These are phyloP conservation scores for Allolobophora icterica DNA, from an alignment of 2,888 invertebrate genomes.

Conservation along the genomic window DNA sequence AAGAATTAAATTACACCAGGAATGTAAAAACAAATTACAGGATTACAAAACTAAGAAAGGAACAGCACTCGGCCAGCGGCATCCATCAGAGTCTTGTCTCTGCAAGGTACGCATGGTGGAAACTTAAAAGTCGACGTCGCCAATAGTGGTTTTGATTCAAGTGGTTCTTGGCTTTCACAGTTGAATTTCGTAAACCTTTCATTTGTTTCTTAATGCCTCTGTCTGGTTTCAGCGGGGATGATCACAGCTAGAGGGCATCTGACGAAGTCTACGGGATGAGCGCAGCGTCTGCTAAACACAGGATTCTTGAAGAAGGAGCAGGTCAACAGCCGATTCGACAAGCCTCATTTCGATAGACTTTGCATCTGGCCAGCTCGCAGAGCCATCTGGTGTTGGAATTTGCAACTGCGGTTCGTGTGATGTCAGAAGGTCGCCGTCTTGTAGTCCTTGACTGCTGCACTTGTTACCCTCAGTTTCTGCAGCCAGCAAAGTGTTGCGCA, in stretches of 20 bases:
- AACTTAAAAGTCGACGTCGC: neutral
- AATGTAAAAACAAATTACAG: neutral
- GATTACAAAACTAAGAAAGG: conserved; percentile 11
- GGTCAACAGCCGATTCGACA: conserved; percentile 5
- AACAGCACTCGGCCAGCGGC: neutral
- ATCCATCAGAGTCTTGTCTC: neutral
- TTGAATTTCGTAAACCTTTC: neutral
- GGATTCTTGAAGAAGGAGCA: neutral
- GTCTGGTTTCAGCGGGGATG: neutral
- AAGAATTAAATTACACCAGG: conserved; percentile 2
- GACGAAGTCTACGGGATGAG: neutral
- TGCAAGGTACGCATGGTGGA: conserved; percentile 7
- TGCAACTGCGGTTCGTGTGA: neutral
- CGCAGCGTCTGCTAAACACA: neutral
- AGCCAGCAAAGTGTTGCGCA: neutral
- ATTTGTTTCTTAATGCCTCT: neutral
- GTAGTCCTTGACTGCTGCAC: neutral
- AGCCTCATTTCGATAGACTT: conserved; percentile 6
- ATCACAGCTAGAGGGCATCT: conserved; percentile 8
- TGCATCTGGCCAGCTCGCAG: conserved; percentile 12
- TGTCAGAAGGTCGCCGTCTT: neutral
- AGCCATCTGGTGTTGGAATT: neutral
- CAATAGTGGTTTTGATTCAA: neutral
- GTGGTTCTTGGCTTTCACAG: conserved; percentile 2
- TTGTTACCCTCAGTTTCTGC: neutral